Evolutionary conservation across 1,140 invertebrate species (phyloP).

Genomic region (Papilio xuthus): DNA sequence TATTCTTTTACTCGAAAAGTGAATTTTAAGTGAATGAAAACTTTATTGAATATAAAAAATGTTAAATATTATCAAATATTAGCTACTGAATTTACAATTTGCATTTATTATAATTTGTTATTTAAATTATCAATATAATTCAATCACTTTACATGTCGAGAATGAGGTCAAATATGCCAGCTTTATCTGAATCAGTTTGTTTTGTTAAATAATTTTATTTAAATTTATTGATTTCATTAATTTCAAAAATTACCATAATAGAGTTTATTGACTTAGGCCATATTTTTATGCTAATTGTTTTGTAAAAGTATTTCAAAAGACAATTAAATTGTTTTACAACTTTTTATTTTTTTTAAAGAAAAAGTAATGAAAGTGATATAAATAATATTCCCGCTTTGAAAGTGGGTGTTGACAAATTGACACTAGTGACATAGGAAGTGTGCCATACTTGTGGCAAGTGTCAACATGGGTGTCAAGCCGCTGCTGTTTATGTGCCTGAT

Average conservation of each 20-base stretch:
- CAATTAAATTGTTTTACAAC: background rate
- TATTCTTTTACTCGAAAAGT: background rate
- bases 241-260: background rate
- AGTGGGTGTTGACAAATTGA: background rate
- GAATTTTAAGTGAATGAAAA: background rate
- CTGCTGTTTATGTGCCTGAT: background rate
- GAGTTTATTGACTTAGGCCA: background rate
- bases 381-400: background rate
- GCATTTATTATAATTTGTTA: background rate
- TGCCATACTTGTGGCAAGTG: background rate
- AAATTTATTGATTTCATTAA: background rate
- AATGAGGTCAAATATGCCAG: background rate
- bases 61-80: background rate
- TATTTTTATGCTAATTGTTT: background rate
- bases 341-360: background rate
- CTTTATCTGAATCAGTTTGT: background rate
- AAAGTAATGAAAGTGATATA: background rate
- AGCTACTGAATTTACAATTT: background rate
- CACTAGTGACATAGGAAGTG: conserved; percentile 8
- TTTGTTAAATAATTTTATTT: background rate
- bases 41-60: background rate
- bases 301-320: background rate
- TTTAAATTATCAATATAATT: background rate
- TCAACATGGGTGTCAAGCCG: conserved; percentile 11
- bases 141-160: background rate